Conservation (phyloP, 64 coral and sea anemone genomes). For the Stichodactyla mertensii region DNA sequence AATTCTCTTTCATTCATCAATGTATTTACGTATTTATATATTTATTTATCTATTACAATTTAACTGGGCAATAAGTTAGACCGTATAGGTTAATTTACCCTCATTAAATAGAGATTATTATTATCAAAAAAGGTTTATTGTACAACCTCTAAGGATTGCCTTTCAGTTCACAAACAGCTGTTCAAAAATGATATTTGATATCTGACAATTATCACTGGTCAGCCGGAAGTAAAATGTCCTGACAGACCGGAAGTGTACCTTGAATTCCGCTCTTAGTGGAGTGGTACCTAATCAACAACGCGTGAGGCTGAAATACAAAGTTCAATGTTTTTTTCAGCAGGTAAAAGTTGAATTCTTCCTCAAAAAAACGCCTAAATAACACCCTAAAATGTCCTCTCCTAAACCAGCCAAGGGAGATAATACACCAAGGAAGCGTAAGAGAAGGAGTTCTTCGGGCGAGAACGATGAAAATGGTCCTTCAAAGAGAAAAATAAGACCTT, state of each 20-base stretch:
- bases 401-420: not conserved
- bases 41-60: too few species aligned
- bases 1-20: too few species aligned
- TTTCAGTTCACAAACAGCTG: too few species aligned
- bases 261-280: not conserved
- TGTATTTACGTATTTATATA: too few species aligned
- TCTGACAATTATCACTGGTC: too few species aligned
- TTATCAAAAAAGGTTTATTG: too few species aligned
- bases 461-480: not conserved
- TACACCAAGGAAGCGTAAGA: constrained; percentile 15
- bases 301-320: constrained; percentile 5
- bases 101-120: too few species aligned
- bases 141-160: too few species aligned
- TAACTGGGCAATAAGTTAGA: too few species aligned
- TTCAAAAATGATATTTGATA: too few species aligned
- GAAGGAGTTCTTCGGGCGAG: not conserved
- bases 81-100: too few species aligned
- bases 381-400: not conserved
- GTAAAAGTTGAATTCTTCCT: not conserved
- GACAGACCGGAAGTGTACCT: not conserved
- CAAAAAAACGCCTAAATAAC: not conserved
- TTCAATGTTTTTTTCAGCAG: constrained; percentile 1
- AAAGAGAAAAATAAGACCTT: not conserved
- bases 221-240: not conserved
- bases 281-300: constrained; percentile 4